phyloP scores from a whole-genome alignment of 1,140 invertebrate genomes.

The Sycophaga agraensis region DNA sequence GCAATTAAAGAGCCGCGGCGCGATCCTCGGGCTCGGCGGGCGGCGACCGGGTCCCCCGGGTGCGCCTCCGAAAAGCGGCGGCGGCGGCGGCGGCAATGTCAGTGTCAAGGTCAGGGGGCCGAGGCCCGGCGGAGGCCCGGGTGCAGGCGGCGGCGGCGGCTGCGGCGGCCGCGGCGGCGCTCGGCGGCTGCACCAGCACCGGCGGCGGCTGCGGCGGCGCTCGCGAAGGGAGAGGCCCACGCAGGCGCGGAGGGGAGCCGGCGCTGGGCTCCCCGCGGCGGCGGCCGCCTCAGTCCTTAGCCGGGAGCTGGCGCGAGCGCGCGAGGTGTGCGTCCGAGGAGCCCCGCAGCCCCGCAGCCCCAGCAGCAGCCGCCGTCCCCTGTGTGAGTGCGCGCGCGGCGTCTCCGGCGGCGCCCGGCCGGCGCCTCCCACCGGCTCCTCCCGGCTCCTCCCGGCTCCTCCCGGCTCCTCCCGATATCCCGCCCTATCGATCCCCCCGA shows the following conservation, averaged over 20 bases:
- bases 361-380: background rate
- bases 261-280: background rate
- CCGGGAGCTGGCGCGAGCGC: background rate
- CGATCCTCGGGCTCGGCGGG: background rate
- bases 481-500: no score
- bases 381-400: background rate
- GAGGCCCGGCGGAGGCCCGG: conserved; percentile 40
- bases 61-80: background rate
- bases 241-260: background rate
- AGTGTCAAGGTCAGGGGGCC: conserved; percentile 57
- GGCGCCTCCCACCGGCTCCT: no score
- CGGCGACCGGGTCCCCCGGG: background rate
- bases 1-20: background rate
- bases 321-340: background rate
- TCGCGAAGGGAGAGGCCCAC: background rate
- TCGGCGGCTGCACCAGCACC: conserved; percentile 32
- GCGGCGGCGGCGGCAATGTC: conserved; percentile 44
- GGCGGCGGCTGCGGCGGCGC: conserved; percentile 24
- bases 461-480: no score
- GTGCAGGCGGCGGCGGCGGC: conserved; percentile 26
- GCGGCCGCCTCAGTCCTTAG: conserved; percentile 6
- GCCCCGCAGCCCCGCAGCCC: no score
- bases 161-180: conserved; percentile 31
- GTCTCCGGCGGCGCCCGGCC: no score
- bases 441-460: no score